These are phyloP conservation scores for Himalopsyche japonica DNA, from an alignment of 2,888 invertebrate species.

Conservation along the genomic window DNA sequence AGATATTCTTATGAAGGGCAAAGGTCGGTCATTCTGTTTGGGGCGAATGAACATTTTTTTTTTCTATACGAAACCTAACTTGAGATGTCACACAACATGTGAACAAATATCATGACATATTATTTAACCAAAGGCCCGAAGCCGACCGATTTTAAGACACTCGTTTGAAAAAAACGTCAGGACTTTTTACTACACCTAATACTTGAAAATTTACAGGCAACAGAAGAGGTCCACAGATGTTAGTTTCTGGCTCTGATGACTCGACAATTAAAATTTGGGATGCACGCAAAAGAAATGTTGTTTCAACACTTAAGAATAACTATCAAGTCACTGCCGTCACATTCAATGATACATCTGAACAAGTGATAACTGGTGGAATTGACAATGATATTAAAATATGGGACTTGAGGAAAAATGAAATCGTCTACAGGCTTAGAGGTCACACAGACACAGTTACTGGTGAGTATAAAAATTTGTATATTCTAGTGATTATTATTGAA, in stretches of 20 bases:
- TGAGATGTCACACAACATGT: too few relatives aligned
- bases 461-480: slow-evolving; percentile 40
- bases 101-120: too few relatives aligned
- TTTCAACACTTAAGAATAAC: slow-evolving; percentile 70
- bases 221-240: slow-evolving; percentile 84
- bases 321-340: slow-evolving; percentile 85
- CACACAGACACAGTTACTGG: slow-evolving; percentile 96
- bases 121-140: too few relatives aligned
- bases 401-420: slow-evolving; percentile 89
- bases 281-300: slow-evolving; percentile 80
- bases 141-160: too few relatives aligned
- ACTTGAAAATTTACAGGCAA: slow-evolving; percentile 58
- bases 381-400: slow-evolving; percentile 98
- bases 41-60: too few relatives aligned
- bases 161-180: too few relatives aligned
- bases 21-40: too few relatives aligned
- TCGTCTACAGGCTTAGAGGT: slow-evolving; percentile 84
- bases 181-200: too few relatives aligned
- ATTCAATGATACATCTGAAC: slow-evolving; percentile 95
- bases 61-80: too few relatives aligned
- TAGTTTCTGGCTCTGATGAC: slow-evolving; percentile 96
- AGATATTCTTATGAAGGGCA: too few relatives aligned
- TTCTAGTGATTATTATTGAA: not conserved
- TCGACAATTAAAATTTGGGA: slow-evolving; percentile 93
- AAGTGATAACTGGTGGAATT: slow-evolving; percentile 91